Evolutionary conservation across 2,113 vertebrate genomes (phyloP), one percentile per base, ranked within the genome.

Genomic region (Taurulus bubalis): DNA sequence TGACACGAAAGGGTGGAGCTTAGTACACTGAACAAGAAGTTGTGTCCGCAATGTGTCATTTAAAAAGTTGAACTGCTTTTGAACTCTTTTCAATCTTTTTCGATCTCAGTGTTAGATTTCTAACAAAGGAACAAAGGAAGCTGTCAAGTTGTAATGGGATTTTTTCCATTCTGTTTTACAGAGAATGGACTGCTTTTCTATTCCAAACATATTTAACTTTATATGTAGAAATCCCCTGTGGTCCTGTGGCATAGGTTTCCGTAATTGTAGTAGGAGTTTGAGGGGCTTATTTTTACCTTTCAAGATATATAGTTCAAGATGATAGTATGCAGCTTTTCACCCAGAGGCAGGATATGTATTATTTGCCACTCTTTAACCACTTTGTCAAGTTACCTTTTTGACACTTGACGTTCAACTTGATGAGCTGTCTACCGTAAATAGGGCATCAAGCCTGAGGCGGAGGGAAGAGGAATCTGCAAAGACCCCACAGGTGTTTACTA

Each of bases 361-460:
- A 16, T 53, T 30, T 28, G 3, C 49, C 36, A 47, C 30, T 42
- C 14, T 34, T 63, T 28, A 32, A 55, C 1, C 5, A 12, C 26
- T 65, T 56, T 65, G 22, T 59, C 30, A 51, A 15, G 18, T 63
- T 45, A 15, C 45, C 6, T 3, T 34, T 38, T 26, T 63, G 26
- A 51, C 53, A 75, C 70, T 47, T 75, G 71, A 68, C 36, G 0
- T 40, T 71, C 47, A 36, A 47, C 4, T 59, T 71, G 24, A 72
- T 67, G 40, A 66, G 77, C 63, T 30, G 18, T 42, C 55, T 16
- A 14, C 36, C 4, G 0, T 51, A 32, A 40, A 81, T 3, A 68
- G 15, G 9, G 20, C 55, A 10, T 81, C 32, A 2, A 18, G 42
- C 42, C 32, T 16, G 70, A 73, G 60, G 51, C 51, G 42, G 42